Conservation (phyloP, 2,888 invertebrate species). For the Euspilapteryx auroguttella region DNA sequence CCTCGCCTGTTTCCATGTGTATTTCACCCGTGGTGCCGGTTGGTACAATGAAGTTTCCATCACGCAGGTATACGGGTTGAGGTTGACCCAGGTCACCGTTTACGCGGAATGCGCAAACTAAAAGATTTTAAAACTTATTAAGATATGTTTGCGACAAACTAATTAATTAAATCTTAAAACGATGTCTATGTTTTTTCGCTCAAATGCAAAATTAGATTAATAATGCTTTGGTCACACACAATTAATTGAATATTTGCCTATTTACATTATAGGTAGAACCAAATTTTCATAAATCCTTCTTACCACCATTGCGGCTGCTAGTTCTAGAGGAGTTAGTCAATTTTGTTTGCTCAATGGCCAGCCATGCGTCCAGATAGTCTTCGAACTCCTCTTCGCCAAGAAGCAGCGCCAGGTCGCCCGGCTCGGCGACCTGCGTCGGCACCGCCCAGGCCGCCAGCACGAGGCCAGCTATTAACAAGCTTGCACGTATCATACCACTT, state of each 20-base stretch:
- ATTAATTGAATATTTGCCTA: too few relatives aligned
- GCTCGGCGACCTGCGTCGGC: conserved; percentile 21
- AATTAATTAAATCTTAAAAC: background rate
- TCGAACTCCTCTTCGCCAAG: conserved; percentile 47
- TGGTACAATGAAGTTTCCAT: conserved; percentile 24
- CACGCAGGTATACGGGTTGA: conserved; percentile 60
- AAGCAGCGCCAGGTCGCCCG: conserved; percentile 27
- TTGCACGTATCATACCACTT: too few relatives aligned
- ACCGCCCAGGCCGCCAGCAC: background rate
- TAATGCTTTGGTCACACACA: too few relatives aligned
- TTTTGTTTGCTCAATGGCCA: conserved; percentile 23
- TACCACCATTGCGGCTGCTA: background rate
- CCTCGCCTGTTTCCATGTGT: conserved; percentile 22
- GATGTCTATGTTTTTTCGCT: too few relatives aligned
- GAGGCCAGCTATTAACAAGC: background rate
- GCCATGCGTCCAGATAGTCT: conserved; percentile 42
- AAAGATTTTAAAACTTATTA: conserved; percentile 1
- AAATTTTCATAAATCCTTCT: too few relatives aligned
- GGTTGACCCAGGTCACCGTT: conserved; percentile 55
- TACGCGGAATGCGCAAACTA: conserved; percentile 43
- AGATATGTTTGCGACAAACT: background rate
- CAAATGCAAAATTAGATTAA: too few relatives aligned
- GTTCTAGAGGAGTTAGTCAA: conserved; percentile 7
- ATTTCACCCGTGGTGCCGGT: conserved; percentile 29
- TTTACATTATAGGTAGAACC: too few relatives aligned